These are phyloP conservation scores for Hanleya hanleyi DNA, from an alignment of 2,888 invertebrate species.

Conservation along the genomic window DNA sequence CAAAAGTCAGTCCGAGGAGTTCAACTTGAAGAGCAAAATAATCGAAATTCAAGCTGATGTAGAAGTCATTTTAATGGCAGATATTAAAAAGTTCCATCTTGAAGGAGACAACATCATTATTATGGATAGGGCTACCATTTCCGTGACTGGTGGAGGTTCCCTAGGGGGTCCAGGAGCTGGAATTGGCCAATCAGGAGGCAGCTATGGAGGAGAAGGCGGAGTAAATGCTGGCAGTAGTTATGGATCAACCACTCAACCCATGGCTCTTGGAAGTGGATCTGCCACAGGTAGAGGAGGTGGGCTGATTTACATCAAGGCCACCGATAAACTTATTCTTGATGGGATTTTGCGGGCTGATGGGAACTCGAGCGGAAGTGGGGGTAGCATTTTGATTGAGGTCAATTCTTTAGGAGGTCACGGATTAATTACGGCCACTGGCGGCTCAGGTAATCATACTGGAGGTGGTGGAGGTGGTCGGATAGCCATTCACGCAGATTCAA, in stretches of 20 bases:
- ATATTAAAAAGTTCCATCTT: constrained; percentile 20
- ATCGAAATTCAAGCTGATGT: constrained; percentile 36
- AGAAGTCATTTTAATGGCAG: constrained; percentile 4
- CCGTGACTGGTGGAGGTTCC: constrained; percentile 35
- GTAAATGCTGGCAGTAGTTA: constrained; percentile 34
- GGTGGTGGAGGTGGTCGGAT: constrained; percentile 53
- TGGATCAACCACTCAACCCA: constrained; percentile 39
- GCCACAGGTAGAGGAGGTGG: constrained; percentile 47
- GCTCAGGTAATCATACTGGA: constrained; percentile 18
- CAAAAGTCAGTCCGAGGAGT: constrained; percentile 15
- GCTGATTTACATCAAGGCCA: constrained; percentile 31
- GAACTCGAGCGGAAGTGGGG: constrained; percentile 35
- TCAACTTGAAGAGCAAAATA: constrained; percentile 13
- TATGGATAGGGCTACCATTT: constrained; percentile 32
- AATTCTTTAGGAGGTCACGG: constrained; percentile 48
- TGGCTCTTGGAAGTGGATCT: constrained; percentile 45
- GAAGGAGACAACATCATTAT: constrained; percentile 22
- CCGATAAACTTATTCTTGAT: constrained; percentile 3
- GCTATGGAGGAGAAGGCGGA: constrained; percentile 56
- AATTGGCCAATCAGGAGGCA: constrained; percentile 36
- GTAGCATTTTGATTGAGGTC: constrained; percentile 43
- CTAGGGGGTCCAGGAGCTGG: constrained; percentile 30
- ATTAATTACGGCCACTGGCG: constrained; percentile 42
- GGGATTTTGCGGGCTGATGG: constrained; percentile 41
- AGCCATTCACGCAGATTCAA: constrained; percentile 29